Conservation (phyloP, 1,140 invertebrate species). For the Macrosteles quadrilineatus region DNA sequence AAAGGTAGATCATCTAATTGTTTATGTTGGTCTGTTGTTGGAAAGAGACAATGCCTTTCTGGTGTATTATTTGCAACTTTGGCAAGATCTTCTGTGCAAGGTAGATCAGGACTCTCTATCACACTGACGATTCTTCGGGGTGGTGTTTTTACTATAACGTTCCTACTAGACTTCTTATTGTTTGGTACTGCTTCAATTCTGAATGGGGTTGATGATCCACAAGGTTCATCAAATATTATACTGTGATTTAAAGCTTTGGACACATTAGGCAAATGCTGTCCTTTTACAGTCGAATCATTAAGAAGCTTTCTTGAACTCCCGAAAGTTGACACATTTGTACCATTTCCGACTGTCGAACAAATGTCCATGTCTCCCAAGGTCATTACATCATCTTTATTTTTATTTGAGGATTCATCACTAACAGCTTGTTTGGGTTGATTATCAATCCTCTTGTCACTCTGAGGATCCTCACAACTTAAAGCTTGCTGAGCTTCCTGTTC, state of each 20-base stretch:
- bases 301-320: neutral
- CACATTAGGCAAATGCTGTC: too few species aligned
- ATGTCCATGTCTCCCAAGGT: neutral
- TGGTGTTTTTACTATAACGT: neutral
- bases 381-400: neutral
- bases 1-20: neutral
- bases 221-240: neutral
- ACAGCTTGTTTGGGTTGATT: too few species aligned
- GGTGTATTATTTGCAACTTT: neutral
- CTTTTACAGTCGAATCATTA: neutral
- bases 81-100: neutral
- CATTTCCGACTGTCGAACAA: conserved; percentile 1
- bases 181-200: neutral
- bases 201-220: neutral
- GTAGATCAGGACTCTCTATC: neutral
- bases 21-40: neutral
- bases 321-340: neutral
- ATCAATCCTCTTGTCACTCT: too few species aligned
- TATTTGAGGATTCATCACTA: too few species aligned
- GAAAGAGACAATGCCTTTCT: neutral
- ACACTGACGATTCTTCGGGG: neutral
- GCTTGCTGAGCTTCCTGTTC: neutral
- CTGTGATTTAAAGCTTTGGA: neutral
- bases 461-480: too few species aligned
- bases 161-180: too few species aligned